Percentiles rank a stretch among this genome's conserved stretches.
Evolutionary conservation across 2,113 vertebrate genomes (phyloP).

Genomic region (Sterna hirundo): DNA sequence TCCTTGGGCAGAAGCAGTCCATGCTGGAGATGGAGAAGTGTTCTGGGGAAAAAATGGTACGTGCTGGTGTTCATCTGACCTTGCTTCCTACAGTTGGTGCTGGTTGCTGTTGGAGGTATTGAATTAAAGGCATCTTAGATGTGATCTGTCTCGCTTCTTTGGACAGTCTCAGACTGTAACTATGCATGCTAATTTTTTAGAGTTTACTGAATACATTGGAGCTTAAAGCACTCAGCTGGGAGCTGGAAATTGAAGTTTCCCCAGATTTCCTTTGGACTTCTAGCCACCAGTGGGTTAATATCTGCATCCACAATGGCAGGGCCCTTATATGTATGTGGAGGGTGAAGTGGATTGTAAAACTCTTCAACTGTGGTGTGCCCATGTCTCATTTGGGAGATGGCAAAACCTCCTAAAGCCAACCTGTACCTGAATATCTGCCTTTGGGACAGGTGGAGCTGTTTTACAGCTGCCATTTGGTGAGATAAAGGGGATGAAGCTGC

Average conservation of each 20-base stretch:
- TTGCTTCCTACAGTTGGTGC: neutral
- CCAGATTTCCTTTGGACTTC: neutral
- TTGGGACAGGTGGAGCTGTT: neutral
- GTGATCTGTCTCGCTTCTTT: fast-evolving
- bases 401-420: neutral
- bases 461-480: fast-evolving
- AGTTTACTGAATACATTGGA: neutral
- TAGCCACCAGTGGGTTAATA: neutral
- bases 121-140: neutral
- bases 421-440: neutral
- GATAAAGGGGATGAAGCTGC: neutral
- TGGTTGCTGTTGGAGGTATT: neutral
- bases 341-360: neutral
- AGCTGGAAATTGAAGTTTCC: neutral
- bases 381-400: neutral
- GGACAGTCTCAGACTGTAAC: neutral
- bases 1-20: neutral
- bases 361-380: neutral
- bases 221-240: neutral
- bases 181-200: neutral
- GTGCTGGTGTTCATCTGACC: neutral
- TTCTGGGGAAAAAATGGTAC: neutral
- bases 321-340: neutral
- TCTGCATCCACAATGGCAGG: neutral
- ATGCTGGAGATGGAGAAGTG: neutral